Conservation (phyloP, 2,113 vertebrate species). For the Melanocharis versteri region DNA sequence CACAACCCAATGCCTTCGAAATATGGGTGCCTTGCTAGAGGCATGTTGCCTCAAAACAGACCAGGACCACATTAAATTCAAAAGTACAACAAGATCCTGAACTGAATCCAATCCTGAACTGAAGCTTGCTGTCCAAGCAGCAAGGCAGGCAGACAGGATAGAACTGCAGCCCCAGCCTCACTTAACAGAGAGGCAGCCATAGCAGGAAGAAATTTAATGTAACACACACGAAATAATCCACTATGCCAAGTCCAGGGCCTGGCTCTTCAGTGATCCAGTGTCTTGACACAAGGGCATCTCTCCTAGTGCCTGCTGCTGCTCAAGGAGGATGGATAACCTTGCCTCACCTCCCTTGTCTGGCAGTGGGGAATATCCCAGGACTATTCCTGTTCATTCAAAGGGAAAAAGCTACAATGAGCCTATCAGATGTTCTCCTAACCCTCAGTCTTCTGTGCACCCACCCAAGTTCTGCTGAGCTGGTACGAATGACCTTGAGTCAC, state of each 20-base stretch:
- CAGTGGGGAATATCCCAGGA: neutral
- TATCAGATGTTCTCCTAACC: neutral
- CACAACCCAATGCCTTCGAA: neutral
- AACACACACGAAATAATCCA: neutral
- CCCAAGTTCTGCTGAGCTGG: neutral
- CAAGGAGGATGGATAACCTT: neutral
- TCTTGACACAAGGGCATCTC: neutral
- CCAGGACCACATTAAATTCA: neutral
- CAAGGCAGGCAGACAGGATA: neutral
- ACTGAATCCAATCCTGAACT: neutral
- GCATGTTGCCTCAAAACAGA: neutral
- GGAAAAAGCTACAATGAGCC: neutral
- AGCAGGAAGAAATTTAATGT: neutral
- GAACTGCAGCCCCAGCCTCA: neutral
- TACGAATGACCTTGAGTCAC: rapidly evolving
- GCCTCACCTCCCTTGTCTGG: neutral
- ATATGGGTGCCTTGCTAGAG: neutral
- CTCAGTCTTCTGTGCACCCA: neutral
- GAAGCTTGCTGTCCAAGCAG: neutral
- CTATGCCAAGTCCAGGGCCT: neutral
- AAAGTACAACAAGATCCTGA: neutral
- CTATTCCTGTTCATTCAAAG: neutral
- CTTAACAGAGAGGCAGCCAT: neutral
- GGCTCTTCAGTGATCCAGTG: neutral
- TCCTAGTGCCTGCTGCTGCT: neutral